These are phyloP conservation scores for Neocrepidodera transversa DNA, from an alignment of 2,888 invertebrate genomes.

Conservation along the genomic window DNA sequence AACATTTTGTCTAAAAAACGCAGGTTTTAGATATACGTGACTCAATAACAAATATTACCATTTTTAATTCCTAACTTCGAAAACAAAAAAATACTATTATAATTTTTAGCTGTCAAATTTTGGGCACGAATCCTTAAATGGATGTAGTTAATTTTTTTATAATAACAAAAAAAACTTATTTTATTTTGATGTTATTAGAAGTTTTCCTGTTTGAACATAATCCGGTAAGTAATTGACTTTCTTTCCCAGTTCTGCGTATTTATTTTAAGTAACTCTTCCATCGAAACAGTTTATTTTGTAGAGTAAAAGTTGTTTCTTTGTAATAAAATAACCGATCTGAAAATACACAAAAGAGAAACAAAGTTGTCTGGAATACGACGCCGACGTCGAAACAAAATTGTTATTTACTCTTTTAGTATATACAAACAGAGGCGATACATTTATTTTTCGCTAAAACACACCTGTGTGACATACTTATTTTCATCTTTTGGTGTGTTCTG, in stretches of 20 bases:
- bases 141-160: too few relatives aligned
- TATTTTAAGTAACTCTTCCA: background rate
- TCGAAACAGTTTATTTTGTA: background rate
- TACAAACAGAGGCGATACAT: background rate
- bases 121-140: too few relatives aligned
- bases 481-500: too few relatives aligned
- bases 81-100: too few relatives aligned
- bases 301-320: constrained; percentile 11
- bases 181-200: too few relatives aligned
- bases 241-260: background rate
- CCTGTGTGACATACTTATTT: background rate
- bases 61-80: too few relatives aligned
- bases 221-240: background rate
- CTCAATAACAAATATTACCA: too few relatives aligned
- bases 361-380: background rate
- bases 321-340: constrained; percentile 6
- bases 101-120: too few relatives aligned
- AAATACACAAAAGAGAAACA: constrained; percentile 3
- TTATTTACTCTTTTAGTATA: constrained; percentile 14
- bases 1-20: too few relatives aligned
- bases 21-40: too few relatives aligned
- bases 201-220: background rate
- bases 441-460: background rate
- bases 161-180: too few relatives aligned
- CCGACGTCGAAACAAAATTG: constrained; percentile 6